phyloP scores from a whole-genome alignment of 2,113 vertebrate genomes.

The Lycocorax pyrrhopterus region DNA sequence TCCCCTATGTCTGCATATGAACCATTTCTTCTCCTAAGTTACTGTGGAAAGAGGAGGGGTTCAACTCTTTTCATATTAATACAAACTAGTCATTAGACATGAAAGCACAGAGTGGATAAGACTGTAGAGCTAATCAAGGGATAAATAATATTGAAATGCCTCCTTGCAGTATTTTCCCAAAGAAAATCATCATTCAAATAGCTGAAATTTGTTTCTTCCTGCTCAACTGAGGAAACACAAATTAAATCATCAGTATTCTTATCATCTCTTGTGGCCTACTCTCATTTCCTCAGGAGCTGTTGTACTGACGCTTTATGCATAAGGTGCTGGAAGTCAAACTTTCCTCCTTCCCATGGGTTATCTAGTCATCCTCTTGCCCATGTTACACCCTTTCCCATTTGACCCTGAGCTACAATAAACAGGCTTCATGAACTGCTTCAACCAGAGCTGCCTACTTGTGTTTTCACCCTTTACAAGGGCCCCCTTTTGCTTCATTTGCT shows the following conservation, averaged over 20 bases:
- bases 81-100: slow-evolving; percentile 1
- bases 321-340: background rate
- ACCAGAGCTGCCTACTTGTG: background rate
- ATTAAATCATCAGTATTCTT: background rate
- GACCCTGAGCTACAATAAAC: background rate
- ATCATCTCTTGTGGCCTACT: background rate
- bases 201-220: slow-evolving; percentile 32
- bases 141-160: slow-evolving; percentile 31
- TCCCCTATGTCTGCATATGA: background rate
- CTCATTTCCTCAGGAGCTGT: background rate
- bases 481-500: background rate
- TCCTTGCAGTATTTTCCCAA: slow-evolving; percentile 30
- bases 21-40: background rate
- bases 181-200: slow-evolving; percentile 10
- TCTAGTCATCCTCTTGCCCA: background rate
- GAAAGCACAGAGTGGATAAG: background rate
- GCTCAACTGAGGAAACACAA: background rate
- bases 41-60: background rate
- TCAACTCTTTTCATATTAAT: background rate
- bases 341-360: background rate
- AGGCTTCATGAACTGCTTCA: background rate
- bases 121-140: slow-evolving; percentile 35
- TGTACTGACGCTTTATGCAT: background rate
- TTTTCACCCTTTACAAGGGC: background rate
- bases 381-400: background rate